Conservation (phyloP, 2,888 invertebrate genomes). For the Ectemnius cavifrons region DNA sequence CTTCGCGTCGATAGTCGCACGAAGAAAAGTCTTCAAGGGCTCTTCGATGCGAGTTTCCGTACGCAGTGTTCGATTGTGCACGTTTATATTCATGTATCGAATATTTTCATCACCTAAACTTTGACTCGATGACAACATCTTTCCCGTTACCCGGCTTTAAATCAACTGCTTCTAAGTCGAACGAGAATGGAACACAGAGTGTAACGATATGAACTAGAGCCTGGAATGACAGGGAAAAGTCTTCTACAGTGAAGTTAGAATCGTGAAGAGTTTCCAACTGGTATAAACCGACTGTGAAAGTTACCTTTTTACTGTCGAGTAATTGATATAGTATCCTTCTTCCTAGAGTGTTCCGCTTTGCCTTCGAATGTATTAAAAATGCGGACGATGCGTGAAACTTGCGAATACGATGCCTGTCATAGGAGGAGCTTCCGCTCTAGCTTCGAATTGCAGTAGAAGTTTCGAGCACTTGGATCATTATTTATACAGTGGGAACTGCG, state of each 20-base stretch:
- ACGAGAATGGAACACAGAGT: no score
- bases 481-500: neutral
- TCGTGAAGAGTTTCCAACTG: neutral
- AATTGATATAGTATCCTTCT: no score
- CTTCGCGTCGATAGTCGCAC: conserved; percentile 18
- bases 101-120: neutral
- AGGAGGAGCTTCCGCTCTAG: neutral
- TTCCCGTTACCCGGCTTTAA: no score
- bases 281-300: neutral
- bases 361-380: neutral
- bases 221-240: neutral
- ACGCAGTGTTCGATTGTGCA: no score
- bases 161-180: no score
- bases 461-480: neutral
- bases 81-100: neutral
- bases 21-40: conserved; percentile 21
- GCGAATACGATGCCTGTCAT: neutral
- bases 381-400: conserved; percentile 1
- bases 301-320: neutral
- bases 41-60: neutral
- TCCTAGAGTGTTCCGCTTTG: no score
- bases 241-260: neutral
- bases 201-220: no score
- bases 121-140: neutral
- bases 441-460: neutral